Conservation (phyloP, 2,888 invertebrate genomes). For the Venustoraphidia nigricollis region DNA sequence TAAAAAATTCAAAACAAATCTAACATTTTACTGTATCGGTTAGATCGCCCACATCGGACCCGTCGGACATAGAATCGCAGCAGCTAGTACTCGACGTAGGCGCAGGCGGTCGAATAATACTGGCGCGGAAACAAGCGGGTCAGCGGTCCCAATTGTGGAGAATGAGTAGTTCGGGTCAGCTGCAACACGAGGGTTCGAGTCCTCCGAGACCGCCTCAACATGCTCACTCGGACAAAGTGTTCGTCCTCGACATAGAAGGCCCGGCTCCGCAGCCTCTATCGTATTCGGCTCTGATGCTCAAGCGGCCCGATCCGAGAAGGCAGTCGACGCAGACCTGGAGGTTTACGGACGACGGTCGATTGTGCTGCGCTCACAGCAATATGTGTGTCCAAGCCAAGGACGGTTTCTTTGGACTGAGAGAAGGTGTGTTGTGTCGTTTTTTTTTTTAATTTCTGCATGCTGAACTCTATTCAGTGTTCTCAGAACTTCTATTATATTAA, state of each 20-base stretch:
- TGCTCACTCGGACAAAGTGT: slow-evolving; percentile 23
- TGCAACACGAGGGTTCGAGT: slow-evolving; percentile 86
- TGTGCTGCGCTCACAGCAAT: slow-evolving; percentile 76
- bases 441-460: not conserved
- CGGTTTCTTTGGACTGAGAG: slow-evolving; percentile 39
- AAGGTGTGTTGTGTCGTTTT: slow-evolving; percentile 19
- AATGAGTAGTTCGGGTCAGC: slow-evolving; percentile 73
- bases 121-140: slow-evolving; percentile 55
- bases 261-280: slow-evolving; percentile 73
- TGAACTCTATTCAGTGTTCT: too few species aligned
- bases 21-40: not conserved
- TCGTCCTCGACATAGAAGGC: slow-evolving; percentile 81
- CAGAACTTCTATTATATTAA: too few species aligned
- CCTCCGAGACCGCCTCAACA: slow-evolving; percentile 35
- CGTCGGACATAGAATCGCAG: slow-evolving; percentile 48
- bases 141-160: slow-evolving; percentile 84
- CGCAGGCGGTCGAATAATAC: slow-evolving; percentile 44
- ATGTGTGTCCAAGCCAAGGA: slow-evolving; percentile 73
- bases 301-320: slow-evolving; percentile 70
- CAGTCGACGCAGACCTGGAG: slow-evolving; percentile 87
- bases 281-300: slow-evolving; percentile 59
- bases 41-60: slow-evolving; percentile 14
- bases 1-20: not conserved
- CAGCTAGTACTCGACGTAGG: slow-evolving; percentile 72
- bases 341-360: slow-evolving; percentile 65